Conservation (phyloP, 2,113 vertebrate genomes). For the Bufo gargarizans region DNA sequence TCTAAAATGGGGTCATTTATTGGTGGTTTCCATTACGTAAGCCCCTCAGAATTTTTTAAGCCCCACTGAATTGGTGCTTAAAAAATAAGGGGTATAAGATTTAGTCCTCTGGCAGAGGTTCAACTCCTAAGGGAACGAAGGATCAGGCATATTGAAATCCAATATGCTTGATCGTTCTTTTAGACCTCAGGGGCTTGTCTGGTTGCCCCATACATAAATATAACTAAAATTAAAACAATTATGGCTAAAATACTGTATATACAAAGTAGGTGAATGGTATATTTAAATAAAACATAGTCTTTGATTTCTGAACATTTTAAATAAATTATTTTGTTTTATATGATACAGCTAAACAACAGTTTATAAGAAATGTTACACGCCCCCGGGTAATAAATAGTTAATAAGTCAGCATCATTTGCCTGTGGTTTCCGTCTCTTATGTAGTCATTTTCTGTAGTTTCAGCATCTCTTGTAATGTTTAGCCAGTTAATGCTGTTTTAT, state of each 20-base stretch:
- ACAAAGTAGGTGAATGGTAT: not conserved
- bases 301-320: not conserved
- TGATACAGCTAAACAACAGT: not conserved
- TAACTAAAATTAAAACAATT: not conserved
- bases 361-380: not conserved
- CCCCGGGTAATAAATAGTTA: slow-evolving; percentile 7
- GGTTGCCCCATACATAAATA: not conserved
- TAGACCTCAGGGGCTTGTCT: not conserved
- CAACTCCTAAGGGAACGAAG: not conserved
- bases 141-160: not conserved
- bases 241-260: too few species aligned
- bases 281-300: not conserved
- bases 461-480: slow-evolving; percentile 9
- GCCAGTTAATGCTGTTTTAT: slow-evolving; percentile 20
- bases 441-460: slow-evolving; percentile 10
- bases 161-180: not conserved
- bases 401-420: not conserved
- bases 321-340: not conserved
- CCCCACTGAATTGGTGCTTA: too few species aligned
- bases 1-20: too few species aligned
- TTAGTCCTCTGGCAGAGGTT: not conserved
- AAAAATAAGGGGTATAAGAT: not conserved
- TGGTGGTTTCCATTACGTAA: too few species aligned
- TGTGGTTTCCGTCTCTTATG: slow-evolving; percentile 1
- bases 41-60: too few species aligned